Evolutionary conservation across 2,113 vertebrate genomes (phyloP).

Genomic region (Corvus hawaiiensis): DNA sequence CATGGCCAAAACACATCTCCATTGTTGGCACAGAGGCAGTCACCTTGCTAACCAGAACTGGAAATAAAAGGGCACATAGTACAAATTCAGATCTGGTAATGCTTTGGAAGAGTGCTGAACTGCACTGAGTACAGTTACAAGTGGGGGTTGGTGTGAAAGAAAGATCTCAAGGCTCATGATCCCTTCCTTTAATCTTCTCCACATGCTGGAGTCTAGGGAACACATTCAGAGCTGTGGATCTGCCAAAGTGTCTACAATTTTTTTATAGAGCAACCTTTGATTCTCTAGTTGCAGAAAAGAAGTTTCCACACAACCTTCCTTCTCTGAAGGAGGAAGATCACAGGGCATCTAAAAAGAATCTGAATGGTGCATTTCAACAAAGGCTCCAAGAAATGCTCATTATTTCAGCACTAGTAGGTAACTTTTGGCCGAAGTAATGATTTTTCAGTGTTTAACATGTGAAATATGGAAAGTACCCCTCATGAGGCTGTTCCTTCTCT

Average conservation of each 20-base stretch:
- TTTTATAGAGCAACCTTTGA: neutral
- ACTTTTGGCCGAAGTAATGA: neutral
- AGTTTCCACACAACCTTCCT: neutral
- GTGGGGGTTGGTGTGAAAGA: neutral
- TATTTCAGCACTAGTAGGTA: neutral
- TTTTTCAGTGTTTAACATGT: neutral
- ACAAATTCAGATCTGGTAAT: neutral
- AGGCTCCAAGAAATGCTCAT: neutral
- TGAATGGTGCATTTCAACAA: neutral
- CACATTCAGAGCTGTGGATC: neutral
- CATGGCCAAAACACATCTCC: neutral
- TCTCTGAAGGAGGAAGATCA: neutral
- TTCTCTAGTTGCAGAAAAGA: neutral
- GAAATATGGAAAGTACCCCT: neutral
- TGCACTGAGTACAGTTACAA: fast-evolving
- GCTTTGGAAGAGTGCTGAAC: neutral
- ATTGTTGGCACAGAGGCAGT: neutral
- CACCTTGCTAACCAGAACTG: neutral
- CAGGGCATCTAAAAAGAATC: neutral
- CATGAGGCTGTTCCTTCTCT: neutral
- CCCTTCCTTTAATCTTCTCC: neutral
- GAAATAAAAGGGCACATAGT: neutral
- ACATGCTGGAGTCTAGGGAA: neutral
- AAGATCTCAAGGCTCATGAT: neutral
- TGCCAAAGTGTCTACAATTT: neutral